A percentile compares a stretch with the other conserved stretches of the same genome.
Conservation (phyloP, 2,888 invertebrate genomes). For the Physocephala rufipes region DNA sequence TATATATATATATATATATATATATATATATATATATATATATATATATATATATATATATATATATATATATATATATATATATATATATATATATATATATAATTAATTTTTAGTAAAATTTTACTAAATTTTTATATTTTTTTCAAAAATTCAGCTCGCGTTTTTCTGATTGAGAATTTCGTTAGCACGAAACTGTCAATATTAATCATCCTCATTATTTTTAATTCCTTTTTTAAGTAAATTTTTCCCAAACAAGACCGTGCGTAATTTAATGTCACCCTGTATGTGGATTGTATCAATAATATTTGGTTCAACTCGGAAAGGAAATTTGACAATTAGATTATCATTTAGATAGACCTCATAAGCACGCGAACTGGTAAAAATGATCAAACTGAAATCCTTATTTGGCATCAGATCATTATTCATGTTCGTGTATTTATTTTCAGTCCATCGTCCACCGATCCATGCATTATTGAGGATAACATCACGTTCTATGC, state of each 20-base stretch:
- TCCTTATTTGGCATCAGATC: slow-evolving; percentile 61
- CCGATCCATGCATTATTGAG: slow-evolving; percentile 75
- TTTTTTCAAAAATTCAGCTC: too few species aligned
- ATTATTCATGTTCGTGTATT: slow-evolving; percentile 56
- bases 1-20: too few species aligned
- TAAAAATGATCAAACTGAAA: slow-evolving; percentile 57
- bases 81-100: too few species aligned
- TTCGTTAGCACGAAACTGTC: too few species aligned
- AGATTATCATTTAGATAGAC: slow-evolving; percentile 69
- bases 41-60: too few species aligned
- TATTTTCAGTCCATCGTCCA: slow-evolving; percentile 64
- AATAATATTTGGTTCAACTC: slow-evolving; percentile 70
- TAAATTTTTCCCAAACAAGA: background rate
- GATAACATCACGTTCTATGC: slow-evolving; percentile 63
- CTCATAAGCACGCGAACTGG: slow-evolving; percentile 52
- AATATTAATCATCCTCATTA: too few species aligned
- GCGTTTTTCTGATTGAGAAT: too few species aligned
- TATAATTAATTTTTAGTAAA: too few species aligned
- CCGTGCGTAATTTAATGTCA: slow-evolving; percentile 68
- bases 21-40: too few species aligned
- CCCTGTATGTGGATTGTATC: slow-evolving; percentile 76
- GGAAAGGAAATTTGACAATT: slow-evolving; percentile 72
- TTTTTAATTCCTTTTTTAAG: too few species aligned
- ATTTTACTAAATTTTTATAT: too few species aligned
- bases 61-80: too few species aligned